Evolutionary conservation across 2,797 vertebrate genomes (phyloP), one percentile per base, ranked within the genome.

Genomic region (Heliangelus exortis): DNA sequence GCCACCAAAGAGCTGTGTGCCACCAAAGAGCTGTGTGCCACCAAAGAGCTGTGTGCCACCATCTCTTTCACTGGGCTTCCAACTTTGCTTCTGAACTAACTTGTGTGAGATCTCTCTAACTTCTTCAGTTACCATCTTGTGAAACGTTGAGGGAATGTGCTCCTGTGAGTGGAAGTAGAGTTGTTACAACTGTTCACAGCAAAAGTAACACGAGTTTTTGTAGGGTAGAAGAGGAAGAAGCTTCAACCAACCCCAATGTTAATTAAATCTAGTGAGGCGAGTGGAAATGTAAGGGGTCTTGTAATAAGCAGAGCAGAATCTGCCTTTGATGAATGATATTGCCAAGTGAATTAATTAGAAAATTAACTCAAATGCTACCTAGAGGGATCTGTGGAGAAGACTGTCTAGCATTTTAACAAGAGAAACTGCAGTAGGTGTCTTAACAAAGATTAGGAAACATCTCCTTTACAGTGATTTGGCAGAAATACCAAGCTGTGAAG

Each of bases 341-440:
- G 92, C 92, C 82, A 89, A 79, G 62, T 89, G 90, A 94, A 95
- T 96, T 97, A 96, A 96, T 97, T 95, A 95, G 80, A 84, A 95
- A 72, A 92, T 88, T 81, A 90, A 82, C 68, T 95, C 67, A 92
- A 92, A 92, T 87, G 29, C 69, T 67, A 76, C 82, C 79, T 95
- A 58, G 84, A 93, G 92, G 65, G 23, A 12, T 81, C 75, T 87
- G 47, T 77, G 63, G 61, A 93, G 84, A 82, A 71, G 36, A 91
- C 45, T 50, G 62, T 81, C 45, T 76, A 89, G 68, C 76, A 80
- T 81, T 93, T 95, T 76, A 94, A 51, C 48, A 62, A 83, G 91
- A 59, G 59, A 87, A 91, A 39, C 68, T 68, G 67, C 57, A 89
- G 69, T 34, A 72, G 77, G 36, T 51, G 63, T 92, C 68, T 89